These are phyloP conservation scores for Erythrolamprus reginae DNA, from an alignment of 2,113 vertebrate genomes.

Conservation along the genomic window DNA sequence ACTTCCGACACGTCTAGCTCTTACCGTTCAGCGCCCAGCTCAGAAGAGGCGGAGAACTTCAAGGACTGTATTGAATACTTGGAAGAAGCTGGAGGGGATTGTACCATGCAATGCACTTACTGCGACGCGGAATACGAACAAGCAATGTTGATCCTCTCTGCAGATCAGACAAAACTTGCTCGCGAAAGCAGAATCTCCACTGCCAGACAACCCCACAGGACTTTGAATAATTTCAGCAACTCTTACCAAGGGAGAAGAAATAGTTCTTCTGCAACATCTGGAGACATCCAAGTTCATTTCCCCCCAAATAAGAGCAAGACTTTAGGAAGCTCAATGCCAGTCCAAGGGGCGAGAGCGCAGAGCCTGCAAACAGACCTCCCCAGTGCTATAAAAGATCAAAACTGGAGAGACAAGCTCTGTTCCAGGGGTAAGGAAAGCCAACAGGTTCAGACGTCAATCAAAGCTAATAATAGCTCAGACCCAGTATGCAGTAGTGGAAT, in stretches of 20 bases:
- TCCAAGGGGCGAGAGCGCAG: neutral
- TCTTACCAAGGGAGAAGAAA: neutral
- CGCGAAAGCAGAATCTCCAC: neutral
- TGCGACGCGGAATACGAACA: neutral
- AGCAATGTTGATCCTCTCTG: neutral
- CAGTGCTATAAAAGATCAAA: constrained; percentile 44
- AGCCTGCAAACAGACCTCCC: constrained; percentile 26
- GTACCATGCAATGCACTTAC: neutral
- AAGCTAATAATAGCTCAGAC: constrained; percentile 82
- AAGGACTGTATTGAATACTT: constrained; percentile 76
- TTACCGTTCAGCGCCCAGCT: constrained; percentile 82
- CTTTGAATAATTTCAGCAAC: neutral
- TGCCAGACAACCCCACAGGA: neutral
- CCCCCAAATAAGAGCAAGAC: neutral
- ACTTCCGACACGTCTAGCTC: constrained; percentile 76
- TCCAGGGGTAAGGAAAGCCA: constrained; percentile 71
- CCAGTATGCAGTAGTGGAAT: constrained; percentile 61
- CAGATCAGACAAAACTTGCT: neutral
- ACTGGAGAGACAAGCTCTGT: constrained; percentile 47
- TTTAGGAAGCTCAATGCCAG: neutral
- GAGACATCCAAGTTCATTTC: neutral
- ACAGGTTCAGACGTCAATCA: constrained; percentile 87
- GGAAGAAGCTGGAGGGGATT: constrained; percentile 64
- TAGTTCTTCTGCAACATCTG: neutral
- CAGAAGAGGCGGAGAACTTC: constrained; percentile 59